Evolutionary conservation across 1,140 invertebrate species (phyloP).

Genomic region (Ptiloglossa arizonensis): DNA sequence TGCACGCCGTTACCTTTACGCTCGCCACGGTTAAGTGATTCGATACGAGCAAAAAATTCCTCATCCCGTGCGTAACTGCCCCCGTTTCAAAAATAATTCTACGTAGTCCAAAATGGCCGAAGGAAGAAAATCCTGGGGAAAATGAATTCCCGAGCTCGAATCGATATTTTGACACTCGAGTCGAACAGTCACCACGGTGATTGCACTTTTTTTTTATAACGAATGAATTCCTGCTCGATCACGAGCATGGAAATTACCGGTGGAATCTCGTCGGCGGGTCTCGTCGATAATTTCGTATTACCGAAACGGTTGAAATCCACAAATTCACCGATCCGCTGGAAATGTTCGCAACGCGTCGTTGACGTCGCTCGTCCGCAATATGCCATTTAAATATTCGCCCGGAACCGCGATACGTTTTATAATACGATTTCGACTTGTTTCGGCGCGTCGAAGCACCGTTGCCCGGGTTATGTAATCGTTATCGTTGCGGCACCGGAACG

Average conservation of each 20-base stretch:
- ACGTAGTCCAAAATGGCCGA: too few species aligned
- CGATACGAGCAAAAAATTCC: background rate
- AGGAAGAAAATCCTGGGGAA: too few species aligned
- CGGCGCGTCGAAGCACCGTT: background rate
- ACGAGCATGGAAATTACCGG: too few species aligned
- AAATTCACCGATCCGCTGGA: background rate
- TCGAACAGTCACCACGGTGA: too few species aligned
- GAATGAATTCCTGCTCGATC: too few species aligned
- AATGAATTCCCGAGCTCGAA: too few species aligned
- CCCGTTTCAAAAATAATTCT: too few species aligned
- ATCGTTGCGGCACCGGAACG: constrained; percentile 8
- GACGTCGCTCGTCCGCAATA: background rate
- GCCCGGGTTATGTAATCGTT: background rate
- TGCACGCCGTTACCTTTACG: constrained; percentile 2
- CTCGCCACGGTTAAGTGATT: background rate
- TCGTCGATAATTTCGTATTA: background rate
- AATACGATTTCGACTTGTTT: background rate
- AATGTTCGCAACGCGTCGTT: background rate
- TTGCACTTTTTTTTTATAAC: too few species aligned
- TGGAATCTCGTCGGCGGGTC: background rate
- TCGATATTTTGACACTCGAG: too few species aligned
- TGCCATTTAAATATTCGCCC: background rate
- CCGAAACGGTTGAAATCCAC: constrained; percentile 5
- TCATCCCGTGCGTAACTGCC: background rate
- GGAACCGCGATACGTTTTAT: background rate